These are phyloP conservation scores for Pocillopora damicornis DNA, from an alignment of 64 coral and sea anemone genomes.

Conservation along the genomic window DNA sequence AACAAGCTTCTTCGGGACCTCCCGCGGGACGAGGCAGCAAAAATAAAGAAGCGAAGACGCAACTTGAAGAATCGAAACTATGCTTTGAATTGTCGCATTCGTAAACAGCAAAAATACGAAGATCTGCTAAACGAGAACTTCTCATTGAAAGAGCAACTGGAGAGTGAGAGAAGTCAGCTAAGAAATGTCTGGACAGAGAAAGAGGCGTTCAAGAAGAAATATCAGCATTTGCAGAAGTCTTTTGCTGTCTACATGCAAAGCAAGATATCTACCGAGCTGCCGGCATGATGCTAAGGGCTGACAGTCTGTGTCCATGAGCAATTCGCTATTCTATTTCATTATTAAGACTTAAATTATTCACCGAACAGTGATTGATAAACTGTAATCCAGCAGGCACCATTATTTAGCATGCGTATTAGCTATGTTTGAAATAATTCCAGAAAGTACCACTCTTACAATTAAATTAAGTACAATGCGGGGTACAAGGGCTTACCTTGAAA, in stretches of 20 bases:
- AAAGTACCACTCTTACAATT: too few relatives aligned
- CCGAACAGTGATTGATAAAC: too few relatives aligned
- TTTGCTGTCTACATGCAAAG: background rate
- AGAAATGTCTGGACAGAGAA: slow-evolving; percentile 40
- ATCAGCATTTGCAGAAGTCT: background rate
- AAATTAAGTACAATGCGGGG: too few relatives aligned
- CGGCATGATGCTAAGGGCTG: background rate
- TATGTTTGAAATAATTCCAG: too few relatives aligned
- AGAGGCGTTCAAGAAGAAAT: slow-evolving; percentile 45
- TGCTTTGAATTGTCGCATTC: slow-evolving; percentile 53
- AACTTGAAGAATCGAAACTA: slow-evolving; percentile 87
- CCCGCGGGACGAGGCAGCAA: slow-evolving; percentile 38
- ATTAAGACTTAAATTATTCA: too few relatives aligned
- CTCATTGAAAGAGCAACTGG: slow-evolving; percentile 36
- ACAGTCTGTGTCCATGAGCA: too few relatives aligned
- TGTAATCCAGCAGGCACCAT: too few relatives aligned
- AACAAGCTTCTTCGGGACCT: slow-evolving; percentile 40
- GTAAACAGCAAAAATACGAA: slow-evolving; percentile 29
- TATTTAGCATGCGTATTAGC: too few relatives aligned
- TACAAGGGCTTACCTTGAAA: too few relatives aligned
- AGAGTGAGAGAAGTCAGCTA: slow-evolving; percentile 25
- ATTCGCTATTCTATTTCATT: too few relatives aligned
- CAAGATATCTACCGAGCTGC: background rate
- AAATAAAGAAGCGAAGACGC: slow-evolving; percentile 49
- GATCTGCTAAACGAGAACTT: slow-evolving; percentile 26